Conservation (phyloP, 1,140 invertebrate species). For the Lepeophtheirus salmonis region DNA sequence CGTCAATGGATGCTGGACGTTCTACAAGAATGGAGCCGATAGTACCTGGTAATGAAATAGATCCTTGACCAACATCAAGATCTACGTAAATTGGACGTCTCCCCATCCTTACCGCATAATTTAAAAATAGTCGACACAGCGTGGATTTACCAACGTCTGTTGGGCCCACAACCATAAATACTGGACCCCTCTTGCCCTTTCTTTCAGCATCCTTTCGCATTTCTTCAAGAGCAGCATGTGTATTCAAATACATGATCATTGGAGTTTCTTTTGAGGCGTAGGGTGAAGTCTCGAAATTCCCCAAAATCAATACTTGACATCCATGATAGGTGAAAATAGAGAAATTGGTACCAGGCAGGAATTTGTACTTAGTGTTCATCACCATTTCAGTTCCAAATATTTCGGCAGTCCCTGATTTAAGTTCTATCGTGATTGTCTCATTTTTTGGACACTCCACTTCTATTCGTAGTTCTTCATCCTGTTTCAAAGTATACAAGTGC, state of each 20-base stretch:
- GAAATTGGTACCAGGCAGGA: conserved; percentile 71
- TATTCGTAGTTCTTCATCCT: conserved; percentile 71
- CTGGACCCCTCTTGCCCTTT: conserved; percentile 40
- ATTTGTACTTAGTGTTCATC: conserved; percentile 77
- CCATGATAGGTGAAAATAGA: conserved; percentile 93
- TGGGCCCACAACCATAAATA: conserved; percentile 80
- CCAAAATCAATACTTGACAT: conserved; percentile 51
- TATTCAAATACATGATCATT: conserved; percentile 86
- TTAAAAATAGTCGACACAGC: conserved; percentile 34
- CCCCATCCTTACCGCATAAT: conserved; percentile 31
- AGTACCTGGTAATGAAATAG: conserved; percentile 76
- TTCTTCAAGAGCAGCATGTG: conserved; percentile 78
- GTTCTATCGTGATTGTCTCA: conserved; percentile 52
- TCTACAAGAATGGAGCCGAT: conserved; percentile 75
- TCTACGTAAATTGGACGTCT: conserved; percentile 67
- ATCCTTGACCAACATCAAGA: conserved; percentile 85
- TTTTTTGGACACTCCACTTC: conserved; percentile 77
- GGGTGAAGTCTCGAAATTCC: conserved; percentile 62
- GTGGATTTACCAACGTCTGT: conserved; percentile 92
- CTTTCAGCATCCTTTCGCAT: conserved; percentile 50
- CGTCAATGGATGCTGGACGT: conserved; percentile 57
- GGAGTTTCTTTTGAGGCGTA: conserved; percentile 90
- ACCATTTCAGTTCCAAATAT: conserved; percentile 92
- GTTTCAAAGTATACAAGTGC: conserved; percentile 69
- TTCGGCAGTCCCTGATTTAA: conserved; percentile 72